These are phyloP conservation scores for Brevimyrus niger DNA, from an alignment of 2,113 vertebrate genomes.

Conservation along the genomic window DNA sequence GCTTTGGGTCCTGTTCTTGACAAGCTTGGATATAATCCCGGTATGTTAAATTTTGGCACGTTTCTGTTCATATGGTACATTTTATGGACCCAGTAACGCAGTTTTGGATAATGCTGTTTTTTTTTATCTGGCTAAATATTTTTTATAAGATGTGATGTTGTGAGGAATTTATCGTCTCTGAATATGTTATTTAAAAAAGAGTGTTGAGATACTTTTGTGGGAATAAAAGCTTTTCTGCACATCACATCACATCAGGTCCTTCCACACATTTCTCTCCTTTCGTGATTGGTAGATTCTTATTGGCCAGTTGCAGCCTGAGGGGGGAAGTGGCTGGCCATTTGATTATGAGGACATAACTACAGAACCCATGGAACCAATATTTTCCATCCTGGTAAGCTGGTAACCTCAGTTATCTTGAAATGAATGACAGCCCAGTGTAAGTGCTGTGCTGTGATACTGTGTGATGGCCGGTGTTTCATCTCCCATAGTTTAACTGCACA, in stretches of 20 bases:
- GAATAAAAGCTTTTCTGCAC: not conserved
- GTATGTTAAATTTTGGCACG: not conserved
- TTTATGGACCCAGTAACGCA: not conserved
- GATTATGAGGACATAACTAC: slow-evolving; percentile 36
- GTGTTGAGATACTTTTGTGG: not conserved
- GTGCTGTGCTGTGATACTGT: not conserved
- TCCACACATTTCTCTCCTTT: not conserved
- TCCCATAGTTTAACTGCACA: slow-evolving; percentile 82
- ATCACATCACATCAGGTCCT: not conserved
- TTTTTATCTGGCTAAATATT: not conserved
- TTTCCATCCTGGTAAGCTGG: slow-evolving; percentile 29
- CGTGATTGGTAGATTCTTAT: slow-evolving; percentile 71
- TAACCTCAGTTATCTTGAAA: not conserved
- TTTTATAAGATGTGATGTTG: not conserved
- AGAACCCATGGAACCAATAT: not conserved
- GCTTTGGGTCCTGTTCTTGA: not conserved
- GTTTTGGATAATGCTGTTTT: not conserved
- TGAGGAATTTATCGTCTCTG: not conserved
- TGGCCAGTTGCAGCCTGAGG: slow-evolving; percentile 59
- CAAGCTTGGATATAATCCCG: not conserved
- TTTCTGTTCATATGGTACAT: not conserved
- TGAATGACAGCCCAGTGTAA: not conserved
- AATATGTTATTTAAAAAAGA: not conserved
- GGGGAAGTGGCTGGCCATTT: slow-evolving; percentile 65
- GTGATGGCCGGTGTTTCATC: slow-evolving; percentile 15